Base-by-base conservation (phyloP, 2,888 invertebrate species). In the Agriopis marginaria region DNA sequence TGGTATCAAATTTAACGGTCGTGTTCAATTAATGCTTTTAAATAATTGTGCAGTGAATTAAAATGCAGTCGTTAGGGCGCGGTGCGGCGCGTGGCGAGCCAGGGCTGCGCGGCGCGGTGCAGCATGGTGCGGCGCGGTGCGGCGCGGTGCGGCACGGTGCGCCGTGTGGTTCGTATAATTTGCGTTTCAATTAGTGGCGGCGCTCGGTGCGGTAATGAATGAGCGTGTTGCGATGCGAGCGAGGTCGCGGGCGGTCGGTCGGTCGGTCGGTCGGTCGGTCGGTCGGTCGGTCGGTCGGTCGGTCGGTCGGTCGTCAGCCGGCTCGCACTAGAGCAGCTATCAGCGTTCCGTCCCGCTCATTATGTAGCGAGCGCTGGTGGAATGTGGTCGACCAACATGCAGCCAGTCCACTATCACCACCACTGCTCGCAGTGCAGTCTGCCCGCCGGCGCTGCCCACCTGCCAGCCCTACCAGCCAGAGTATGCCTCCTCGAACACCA, bases 111-210 rank as follows among this genome's bases (percentile, higher is more conserved):
- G 39, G 56, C 9, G 63, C 45, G 60, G 39, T 17, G 54, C 45
- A 40, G 32, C 2, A 63, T 63, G 62, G 58, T 14, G 44, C 40
- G 56, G 32, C 42, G 42, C 45, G 45, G 47, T 6, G 66, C 65
- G 62, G 58, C 40, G 51, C 50, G 40, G 54, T 55, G 63, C n/a
- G n/a, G n/a, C 49, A 65, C 45, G 3, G 8, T 0, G 49, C 62
- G 59, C 58, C 40, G 49, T 66, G 71, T 61, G 71, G 70, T 60
- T 32, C 66, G 60, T 72, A 70, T 74, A 68, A 77, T 79, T 79
- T 75, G 74, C 75, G 75, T 76, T 72, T 75, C 74, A 77, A 79
- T 77, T 72, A 77, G 77, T 66, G 72, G 55, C 65, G 61, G 61
- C 63, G 60, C 70, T 56, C 64, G 54, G 8, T 45, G 70, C 75